Percentiles rank a stretch among this genome's conserved stretches.
Conservation (phyloP, 2,888 invertebrate genomes). For the Stictocephala bisonia region DNA sequence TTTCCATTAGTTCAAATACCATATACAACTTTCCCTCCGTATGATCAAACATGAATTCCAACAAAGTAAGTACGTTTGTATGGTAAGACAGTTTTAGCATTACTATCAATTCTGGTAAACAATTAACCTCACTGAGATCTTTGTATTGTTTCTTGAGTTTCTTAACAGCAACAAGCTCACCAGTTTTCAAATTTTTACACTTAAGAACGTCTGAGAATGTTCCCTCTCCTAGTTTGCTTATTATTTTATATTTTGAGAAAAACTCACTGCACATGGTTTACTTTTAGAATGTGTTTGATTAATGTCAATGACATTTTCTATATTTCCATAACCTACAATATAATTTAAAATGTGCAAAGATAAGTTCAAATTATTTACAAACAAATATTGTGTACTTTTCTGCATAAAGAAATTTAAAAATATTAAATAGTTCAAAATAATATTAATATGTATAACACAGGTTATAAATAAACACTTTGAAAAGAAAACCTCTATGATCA, state of each 20-base stretch:
- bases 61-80: conserved; percentile 72
- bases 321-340: too few species aligned
- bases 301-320: too few species aligned
- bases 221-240: conserved; percentile 76
- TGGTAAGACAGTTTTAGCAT: conserved; percentile 71
- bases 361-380: too few species aligned
- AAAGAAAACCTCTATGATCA: too few species aligned
- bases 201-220: conserved; percentile 77
- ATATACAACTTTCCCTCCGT: conserved; percentile 70
- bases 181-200: conserved; percentile 71
- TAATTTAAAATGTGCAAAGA: too few species aligned
- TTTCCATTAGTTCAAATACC: conserved; percentile 77
- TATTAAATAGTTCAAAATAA: too few species aligned
- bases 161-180: conserved; percentile 72
- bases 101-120: conserved; percentile 72
- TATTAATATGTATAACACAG: too few species aligned
- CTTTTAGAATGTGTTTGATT: too few species aligned
- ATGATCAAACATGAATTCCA: conserved; percentile 68
- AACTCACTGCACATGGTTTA: not conserved
- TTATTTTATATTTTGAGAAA: conserved; percentile 70
- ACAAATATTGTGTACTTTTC: too few species aligned
- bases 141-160: conserved; percentile 71
- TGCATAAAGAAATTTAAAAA: too few species aligned
- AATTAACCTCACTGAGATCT: conserved; percentile 49
- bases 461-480: too few species aligned